Base-by-base conservation (phyloP, 2,888 invertebrate species). In the Acanthococcus lagerstroemiae region DNA sequence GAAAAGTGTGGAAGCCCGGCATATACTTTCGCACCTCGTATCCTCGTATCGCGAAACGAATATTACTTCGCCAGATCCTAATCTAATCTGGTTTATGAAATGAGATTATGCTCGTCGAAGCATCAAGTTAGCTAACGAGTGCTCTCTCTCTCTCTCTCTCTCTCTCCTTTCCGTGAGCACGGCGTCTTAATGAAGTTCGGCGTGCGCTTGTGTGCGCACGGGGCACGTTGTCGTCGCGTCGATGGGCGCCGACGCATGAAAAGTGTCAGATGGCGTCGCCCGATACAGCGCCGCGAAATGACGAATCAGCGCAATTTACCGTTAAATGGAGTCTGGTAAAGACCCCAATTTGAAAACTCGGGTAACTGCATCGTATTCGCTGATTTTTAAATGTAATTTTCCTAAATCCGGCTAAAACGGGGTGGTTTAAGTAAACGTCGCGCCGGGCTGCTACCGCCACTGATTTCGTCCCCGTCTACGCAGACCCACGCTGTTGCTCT, bases 261-360 rank as follows among this genome's bases (percentile, higher is more conserved):
- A 57, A 37, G 57, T 57, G 44, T 45, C n/a, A 37, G 37, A 44
- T 57, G 37, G 37, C 57, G 57, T 44, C 60, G 21, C 46, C 25
- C 24, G 60, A 48, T 48, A 3, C 60, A n/a, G 17, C 12, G 48
- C 9, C 21, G 21, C n/a, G 60, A 60, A 48, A 60, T 60, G 60
- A 60, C 60, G 60, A 60, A 60, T 60, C 60, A 60, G 60, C 60
- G 60, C 48, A 60, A 60, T 60, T 60, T 60, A 60, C 60, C 60
- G 60, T 60, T 60, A 60, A 60, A 60, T 60, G 60, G 60, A 60
- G 46, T 60, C 60, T 46, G 25, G 46, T 60, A 60, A 60, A 60
- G 48, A 60, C 60, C 48, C 60, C 60, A 60, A 60, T 60, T 48
- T 60, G 60, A 60, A 48, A 60, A 60, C 46, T 26, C n/a, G 46